phyloP scores from a whole-genome alignment of 2,113 vertebrate genomes.

The Merops nubicus region DNA sequence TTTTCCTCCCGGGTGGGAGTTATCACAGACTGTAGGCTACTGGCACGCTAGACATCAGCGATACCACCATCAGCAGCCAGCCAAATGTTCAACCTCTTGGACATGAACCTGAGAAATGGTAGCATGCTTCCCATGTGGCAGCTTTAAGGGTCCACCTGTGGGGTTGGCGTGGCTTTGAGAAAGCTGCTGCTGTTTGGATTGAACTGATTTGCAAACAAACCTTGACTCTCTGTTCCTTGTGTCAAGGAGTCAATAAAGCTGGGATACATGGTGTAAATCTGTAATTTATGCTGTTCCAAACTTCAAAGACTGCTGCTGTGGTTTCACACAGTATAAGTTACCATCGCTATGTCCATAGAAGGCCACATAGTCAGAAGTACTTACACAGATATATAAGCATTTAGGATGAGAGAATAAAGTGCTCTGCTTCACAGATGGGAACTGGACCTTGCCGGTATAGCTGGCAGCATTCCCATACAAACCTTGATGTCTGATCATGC shows the following conservation, averaged over 20 bases:
- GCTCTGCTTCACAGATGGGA: neutral
- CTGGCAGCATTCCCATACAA: neutral
- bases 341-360: neutral
- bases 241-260: neutral
- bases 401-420: neutral
- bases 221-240: neutral
- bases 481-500: fast-evolving
- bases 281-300: neutral
- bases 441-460: neutral
- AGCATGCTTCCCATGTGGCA: neutral
- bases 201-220: neutral
- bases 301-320: neutral
- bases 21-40: neutral
- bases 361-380: neutral
- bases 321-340: neutral
- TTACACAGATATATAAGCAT: neutral
- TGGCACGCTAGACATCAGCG: neutral
- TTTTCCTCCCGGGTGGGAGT: neutral
- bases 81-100: neutral
- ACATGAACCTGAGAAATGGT: neutral
- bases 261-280: neutral
- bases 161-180: neutral
- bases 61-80: neutral
- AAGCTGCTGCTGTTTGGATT: neutral
- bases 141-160: neutral